A percentile compares a stretch with the other conserved stretches of the same genome.
Evolutionary conservation across 2,797 vertebrate species (phyloP).

Genomic region (Schizopygopsis malacanthus): DNA sequence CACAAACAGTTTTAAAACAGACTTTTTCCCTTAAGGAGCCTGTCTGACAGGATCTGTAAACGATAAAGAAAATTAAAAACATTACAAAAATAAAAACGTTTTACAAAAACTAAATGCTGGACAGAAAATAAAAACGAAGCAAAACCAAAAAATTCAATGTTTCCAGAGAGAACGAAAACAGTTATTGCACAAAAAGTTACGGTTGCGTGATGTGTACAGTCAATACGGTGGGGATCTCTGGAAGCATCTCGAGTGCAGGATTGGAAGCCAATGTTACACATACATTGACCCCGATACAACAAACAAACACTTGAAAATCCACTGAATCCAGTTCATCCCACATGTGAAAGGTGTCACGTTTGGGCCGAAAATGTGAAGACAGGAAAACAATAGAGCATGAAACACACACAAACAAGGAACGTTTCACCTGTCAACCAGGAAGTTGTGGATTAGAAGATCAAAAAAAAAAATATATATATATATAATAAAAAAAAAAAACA

Average conservation of each 20-base stretch:
- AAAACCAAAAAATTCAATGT: conserved; percentile 86
- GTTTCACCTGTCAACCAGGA: conserved; percentile 72
- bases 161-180: conserved; percentile 73
- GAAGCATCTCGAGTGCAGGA: conserved; percentile 71
- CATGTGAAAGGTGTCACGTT: conserved; percentile 62
- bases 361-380: conserved; percentile 38
- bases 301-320: conserved; percentile 48
- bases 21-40: conserved; percentile 79
- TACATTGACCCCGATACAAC: conserved; percentile 19
- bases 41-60: conserved; percentile 86
- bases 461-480: neutral
- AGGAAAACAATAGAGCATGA: conserved; percentile 60
- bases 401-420: conserved; percentile 37
- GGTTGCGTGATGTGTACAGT: conserved; percentile 75
- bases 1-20: conserved; percentile 55
- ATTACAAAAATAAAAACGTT: conserved; percentile 84
- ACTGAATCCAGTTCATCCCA: conserved; percentile 36
- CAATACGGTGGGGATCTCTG: conserved; percentile 59
- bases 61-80: conserved; percentile 82
- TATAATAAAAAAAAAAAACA: neutral
- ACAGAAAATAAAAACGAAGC: conserved; percentile 71
- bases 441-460: conserved; percentile 73
- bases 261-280: conserved; percentile 54
- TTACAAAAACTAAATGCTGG: conserved; percentile 39
- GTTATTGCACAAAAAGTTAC: conserved; percentile 91